phyloP scores from a whole-genome alignment of 1,140 invertebrate species.

The Nomia melanderi region DNA sequence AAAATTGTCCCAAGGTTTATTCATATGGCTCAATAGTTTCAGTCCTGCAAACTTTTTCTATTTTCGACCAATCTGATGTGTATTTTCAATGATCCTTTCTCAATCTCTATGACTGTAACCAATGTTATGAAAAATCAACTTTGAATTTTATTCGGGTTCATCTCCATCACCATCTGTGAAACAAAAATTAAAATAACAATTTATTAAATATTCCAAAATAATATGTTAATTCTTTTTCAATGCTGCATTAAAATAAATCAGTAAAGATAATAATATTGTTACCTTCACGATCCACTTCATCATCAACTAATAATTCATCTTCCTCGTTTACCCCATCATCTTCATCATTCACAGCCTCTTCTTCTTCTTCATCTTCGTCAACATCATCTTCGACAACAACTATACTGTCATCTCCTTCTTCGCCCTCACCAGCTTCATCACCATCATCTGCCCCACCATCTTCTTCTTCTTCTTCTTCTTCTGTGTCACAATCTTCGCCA shows the following conservation, averaged over 20 bases:
- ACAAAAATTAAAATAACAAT: background rate
- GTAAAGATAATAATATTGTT: background rate
- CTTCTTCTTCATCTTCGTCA: slow-evolving; percentile 80
- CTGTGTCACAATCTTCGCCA: slow-evolving; percentile 76
- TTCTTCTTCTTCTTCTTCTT: slow-evolving; percentile 81
- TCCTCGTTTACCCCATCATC: slow-evolving; percentile 78
- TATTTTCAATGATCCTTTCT: slow-evolving; percentile 46
- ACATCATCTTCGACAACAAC: slow-evolving; percentile 72
- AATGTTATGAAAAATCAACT: slow-evolving; percentile 22
- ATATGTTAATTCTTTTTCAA: no score
- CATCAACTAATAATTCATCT: slow-evolving; percentile 75
- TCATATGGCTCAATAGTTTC: slow-evolving; percentile 64
- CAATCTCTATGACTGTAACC: slow-evolving; percentile 41
- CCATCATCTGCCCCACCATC: slow-evolving; percentile 83
- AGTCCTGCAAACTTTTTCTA: slow-evolving; percentile 53
- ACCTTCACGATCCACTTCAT: slow-evolving; percentile 75
- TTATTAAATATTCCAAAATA: background rate
- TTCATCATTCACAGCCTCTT: slow-evolving; percentile 75
- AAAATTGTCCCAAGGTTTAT: slow-evolving; percentile 59
- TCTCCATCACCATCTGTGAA: slow-evolving; percentile 70
- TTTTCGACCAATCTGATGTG: slow-evolving; percentile 54
- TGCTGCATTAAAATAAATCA: no score
- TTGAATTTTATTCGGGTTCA: slow-evolving; percentile 70
- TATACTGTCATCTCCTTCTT: slow-evolving; percentile 75
- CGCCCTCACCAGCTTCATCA: slow-evolving; percentile 79